Evolutionary conservation across 1,140 invertebrate genomes (phyloP).

Genomic region (Cotesia vestalis): DNA sequence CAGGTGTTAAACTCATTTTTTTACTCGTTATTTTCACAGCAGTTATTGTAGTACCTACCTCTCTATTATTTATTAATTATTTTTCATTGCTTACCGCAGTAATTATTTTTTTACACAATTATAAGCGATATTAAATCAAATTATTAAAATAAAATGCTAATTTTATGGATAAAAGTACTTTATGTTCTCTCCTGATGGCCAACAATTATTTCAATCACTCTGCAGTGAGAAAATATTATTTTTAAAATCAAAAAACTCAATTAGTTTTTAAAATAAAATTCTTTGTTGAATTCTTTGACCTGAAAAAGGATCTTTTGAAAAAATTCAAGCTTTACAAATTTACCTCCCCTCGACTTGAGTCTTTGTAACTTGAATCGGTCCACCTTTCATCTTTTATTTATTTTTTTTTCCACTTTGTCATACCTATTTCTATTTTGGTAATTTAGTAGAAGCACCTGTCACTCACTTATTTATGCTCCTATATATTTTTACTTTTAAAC

Average conservation of each 20-base stretch:
- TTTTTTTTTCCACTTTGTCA: neutral
- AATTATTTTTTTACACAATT: no score
- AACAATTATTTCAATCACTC: no score
- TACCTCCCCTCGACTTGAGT: neutral
- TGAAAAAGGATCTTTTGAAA: slow-evolving; percentile 13
- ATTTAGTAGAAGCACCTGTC: neutral
- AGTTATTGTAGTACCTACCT: no score
- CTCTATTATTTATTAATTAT: no score
- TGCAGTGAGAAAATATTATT: no score
- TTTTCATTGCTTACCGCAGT: no score
- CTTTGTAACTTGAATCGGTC: slow-evolving; percentile 1
- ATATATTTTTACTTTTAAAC: neutral
- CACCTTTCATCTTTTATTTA: slow-evolving; percentile 16
- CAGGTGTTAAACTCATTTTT: no score
- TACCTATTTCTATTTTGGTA: slow-evolving; percentile 9
- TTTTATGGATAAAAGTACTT: neutral
- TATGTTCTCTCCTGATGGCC: neutral
- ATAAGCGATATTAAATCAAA: no score
- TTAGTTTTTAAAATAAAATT: neutral
- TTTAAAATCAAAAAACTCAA: no score
- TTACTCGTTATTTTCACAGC: no score
- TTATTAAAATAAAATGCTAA: no score
- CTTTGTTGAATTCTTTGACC: slow-evolving; percentile 1
- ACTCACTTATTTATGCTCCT: neutral
- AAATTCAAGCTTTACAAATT: slow-evolving; percentile 20